Evolutionary conservation across 2,888 invertebrate species (phyloP).

Genomic region (Drosophila lutescens): DNA sequence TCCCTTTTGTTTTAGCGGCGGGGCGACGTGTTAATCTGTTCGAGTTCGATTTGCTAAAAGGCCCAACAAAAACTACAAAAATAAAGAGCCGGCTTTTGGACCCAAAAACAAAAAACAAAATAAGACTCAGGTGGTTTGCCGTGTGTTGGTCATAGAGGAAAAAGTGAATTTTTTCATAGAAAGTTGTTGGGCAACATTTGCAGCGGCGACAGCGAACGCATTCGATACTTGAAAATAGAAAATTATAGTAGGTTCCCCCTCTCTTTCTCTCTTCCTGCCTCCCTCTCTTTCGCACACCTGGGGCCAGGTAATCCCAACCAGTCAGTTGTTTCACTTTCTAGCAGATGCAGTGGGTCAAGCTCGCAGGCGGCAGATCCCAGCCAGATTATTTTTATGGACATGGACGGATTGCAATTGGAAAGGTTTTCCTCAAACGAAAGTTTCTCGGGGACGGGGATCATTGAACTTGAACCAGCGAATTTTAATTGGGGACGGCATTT

Average conservation of each 20-base stretch:
- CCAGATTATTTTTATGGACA: slow-evolving; percentile 10
- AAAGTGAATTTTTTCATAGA: slow-evolving; percentile 82
- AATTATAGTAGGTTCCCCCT: slow-evolving; percentile 41
- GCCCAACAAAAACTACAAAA: slow-evolving; percentile 33
- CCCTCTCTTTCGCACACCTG: not conserved
- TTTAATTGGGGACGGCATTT: not conserved
- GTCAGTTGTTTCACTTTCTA: slow-evolving; percentile 44
- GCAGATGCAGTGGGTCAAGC: slow-evolving; percentile 40
- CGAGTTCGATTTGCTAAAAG: slow-evolving; percentile 62
- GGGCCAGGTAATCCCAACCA: slow-evolving; percentile 26
- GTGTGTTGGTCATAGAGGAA: slow-evolving; percentile 54
- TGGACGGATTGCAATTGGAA: slow-evolving; percentile 36
- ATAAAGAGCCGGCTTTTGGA: slow-evolving; percentile 57
- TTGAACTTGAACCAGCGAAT: slow-evolving; percentile 6
- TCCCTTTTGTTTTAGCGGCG: slow-evolving; percentile 44
- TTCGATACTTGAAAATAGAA: slow-evolving; percentile 73
- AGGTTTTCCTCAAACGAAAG: slow-evolving; percentile 41
- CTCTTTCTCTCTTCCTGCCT: slow-evolving; percentile 12
- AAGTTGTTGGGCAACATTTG: slow-evolving; percentile 79
- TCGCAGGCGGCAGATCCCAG: slow-evolving; percentile 4
- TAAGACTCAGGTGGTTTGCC: slow-evolving; percentile 9
- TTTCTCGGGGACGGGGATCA: slow-evolving; percentile 4
- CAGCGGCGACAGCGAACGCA: slow-evolving; percentile 41
- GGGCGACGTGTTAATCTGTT: slow-evolving; percentile 64
- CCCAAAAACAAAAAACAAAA: slow-evolving; percentile 36